Conservation (phyloP, 2,113 vertebrate genomes). For the Platanista minor region DNA sequence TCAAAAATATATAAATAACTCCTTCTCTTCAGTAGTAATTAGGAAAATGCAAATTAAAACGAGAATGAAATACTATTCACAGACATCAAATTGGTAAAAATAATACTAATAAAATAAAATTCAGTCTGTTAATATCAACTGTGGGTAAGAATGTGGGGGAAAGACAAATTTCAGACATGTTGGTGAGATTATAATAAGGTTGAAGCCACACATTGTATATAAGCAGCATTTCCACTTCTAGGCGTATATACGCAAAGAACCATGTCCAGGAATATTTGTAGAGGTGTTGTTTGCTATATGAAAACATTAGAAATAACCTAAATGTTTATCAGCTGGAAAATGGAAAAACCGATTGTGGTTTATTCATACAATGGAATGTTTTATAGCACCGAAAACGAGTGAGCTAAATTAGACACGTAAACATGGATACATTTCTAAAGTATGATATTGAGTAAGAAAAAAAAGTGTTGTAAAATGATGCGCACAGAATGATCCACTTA, state of each 20-base stretch:
- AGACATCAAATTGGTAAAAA: conserved; percentile 3
- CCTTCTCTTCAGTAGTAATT: background rate
- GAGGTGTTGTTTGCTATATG: background rate
- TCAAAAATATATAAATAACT: conserved; percentile 15
- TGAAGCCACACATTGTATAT: background rate
- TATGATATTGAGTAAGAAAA: background rate
- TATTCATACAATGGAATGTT: background rate
- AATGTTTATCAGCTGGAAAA: conserved; percentile 16
- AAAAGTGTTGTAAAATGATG: background rate
- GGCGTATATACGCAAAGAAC: background rate
- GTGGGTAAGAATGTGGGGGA: background rate
- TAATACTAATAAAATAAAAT: background rate
- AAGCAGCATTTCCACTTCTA: background rate
- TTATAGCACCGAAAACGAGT: background rate
- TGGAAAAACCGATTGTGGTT: conserved; percentile 4
- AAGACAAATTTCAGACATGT: conserved; percentile 2
- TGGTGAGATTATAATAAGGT: conserved; percentile 8
- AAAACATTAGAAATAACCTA: background rate
- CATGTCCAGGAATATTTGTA: background rate
- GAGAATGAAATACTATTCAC: conserved; percentile 22
- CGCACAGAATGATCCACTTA: background rate
- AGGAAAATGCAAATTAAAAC: conserved; percentile 45
- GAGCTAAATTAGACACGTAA: background rate
- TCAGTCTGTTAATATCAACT: conserved; percentile 28
- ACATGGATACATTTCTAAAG: background rate